Conservation (phyloP, 2,113 vertebrate species). For the Phrynocephalus versicolor region DNA sequence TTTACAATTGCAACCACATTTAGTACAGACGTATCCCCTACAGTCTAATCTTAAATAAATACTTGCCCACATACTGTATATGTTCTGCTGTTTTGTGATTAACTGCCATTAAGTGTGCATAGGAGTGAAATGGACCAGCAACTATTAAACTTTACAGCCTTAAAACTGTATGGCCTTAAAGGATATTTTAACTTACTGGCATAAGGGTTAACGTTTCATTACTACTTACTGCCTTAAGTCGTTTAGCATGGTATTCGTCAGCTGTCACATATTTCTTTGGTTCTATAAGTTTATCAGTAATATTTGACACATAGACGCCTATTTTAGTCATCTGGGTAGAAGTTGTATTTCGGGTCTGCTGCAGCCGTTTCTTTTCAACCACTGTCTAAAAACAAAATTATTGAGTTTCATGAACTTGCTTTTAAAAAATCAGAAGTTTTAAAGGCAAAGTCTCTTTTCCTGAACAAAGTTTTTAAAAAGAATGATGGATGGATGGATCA, state of each 20-base stretch:
- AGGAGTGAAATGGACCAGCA: not conserved
- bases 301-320: constrained; percentile 86
- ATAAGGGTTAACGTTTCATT: constrained; percentile 26
- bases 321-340: constrained; percentile 91
- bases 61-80: not conserved
- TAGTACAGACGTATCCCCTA: not conserved
- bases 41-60: not conserved
- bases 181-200: not conserved
- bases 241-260: constrained; percentile 73
- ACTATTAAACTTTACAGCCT: not conserved
- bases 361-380: constrained; percentile 69
- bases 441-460: not conserved
- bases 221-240: constrained; percentile 84
- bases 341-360: constrained; percentile 80
- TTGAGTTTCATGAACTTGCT: not conserved
- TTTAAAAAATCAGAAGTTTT: not conserved
- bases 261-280: constrained; percentile 85
- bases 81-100: not conserved
- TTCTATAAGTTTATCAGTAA: constrained; percentile 80
- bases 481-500: not conserved
- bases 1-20: not conserved
- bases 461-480: not conserved
- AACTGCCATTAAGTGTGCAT: not conserved
- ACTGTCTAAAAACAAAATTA: constrained; percentile 77
- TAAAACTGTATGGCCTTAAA: not conserved